Conservation (phyloP, 2,113 vertebrate species). For the Platysteira castanea region DNA sequence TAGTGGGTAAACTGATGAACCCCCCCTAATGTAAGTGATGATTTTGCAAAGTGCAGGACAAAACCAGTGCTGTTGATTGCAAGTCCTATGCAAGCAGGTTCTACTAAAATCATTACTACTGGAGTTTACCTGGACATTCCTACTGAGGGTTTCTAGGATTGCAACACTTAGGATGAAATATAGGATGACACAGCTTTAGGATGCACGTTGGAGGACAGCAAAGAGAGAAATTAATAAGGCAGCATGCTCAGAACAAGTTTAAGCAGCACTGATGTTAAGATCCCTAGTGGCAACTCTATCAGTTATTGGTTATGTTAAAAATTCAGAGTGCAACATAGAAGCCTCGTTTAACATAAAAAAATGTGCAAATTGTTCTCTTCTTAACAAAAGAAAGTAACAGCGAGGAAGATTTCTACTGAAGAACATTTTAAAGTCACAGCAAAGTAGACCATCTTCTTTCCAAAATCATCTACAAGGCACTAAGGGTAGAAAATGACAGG, state of each 20-base stretch:
- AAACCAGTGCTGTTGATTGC: slow-evolving; percentile 71
- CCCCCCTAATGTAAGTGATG: slow-evolving; percentile 56
- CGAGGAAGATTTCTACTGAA: slow-evolving; percentile 72
- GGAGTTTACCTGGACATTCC: slow-evolving; percentile 64
- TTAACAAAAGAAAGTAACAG: slow-evolving; percentile 73
- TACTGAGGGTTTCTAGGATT: slow-evolving; percentile 66
- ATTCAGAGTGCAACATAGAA: slow-evolving; percentile 83
- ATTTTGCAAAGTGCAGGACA: slow-evolving; percentile 80
- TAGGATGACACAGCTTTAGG: slow-evolving; percentile 24
- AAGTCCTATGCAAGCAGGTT: slow-evolving; percentile 69
- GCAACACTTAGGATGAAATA: slow-evolving; percentile 59
- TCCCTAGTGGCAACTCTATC: slow-evolving; percentile 68
- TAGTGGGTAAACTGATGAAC: slow-evolving; percentile 62
- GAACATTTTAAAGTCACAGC: slow-evolving; percentile 74
- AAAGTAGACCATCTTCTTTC: slow-evolving; percentile 86
- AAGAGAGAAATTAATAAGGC: slow-evolving; percentile 75
- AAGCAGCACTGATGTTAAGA: slow-evolving; percentile 74
- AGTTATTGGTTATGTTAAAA: slow-evolving; percentile 73
- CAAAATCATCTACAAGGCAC: slow-evolving; percentile 98
- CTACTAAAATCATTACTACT: slow-evolving; percentile 61
- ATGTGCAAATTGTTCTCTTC: slow-evolving; percentile 93
- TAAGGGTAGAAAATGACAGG: slow-evolving; percentile 91
- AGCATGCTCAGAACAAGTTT: slow-evolving; percentile 77
- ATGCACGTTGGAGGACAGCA: slow-evolving; percentile 54
- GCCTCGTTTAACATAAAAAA: slow-evolving; percentile 76